phyloP scores from a whole-genome alignment of 2,888 invertebrate genomes.

The Laothoe populi region DNA sequence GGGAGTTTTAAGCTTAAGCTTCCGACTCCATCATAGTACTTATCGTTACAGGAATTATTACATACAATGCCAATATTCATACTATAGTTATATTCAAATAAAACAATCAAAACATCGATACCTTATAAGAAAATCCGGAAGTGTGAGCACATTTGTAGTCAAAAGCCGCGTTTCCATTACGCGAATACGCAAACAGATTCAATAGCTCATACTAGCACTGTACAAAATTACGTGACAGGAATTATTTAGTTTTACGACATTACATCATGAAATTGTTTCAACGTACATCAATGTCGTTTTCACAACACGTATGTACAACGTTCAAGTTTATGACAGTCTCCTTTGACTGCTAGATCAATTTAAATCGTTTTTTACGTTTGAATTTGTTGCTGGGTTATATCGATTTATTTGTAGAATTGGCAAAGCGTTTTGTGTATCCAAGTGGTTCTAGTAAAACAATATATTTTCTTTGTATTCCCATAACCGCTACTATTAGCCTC shows the following conservation, averaged over 20 bases:
- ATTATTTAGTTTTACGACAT: constrained; percentile 46
- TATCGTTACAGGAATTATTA: neutral
- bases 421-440: neutral
- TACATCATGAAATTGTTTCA: constrained; percentile 42
- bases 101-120: neutral
- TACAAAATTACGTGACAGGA: constrained; percentile 48
- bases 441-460: too few relatives aligned
- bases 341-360: constrained; percentile 7
- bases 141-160: constrained; percentile 35
- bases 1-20: too few relatives aligned
- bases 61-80: neutral
- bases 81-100: neutral
- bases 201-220: constrained; percentile 46
- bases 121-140: constrained; percentile 36
- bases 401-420: neutral
- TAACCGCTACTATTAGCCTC: too few relatives aligned
- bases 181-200: constrained; percentile 44
- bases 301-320: constrained; percentile 1
- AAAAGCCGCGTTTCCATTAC: constrained; percentile 41
- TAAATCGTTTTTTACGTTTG: constrained; percentile 5
- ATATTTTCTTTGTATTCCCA: too few relatives aligned
- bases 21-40: too few relatives aligned
- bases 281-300: constrained; percentile 20
- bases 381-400: neutral
- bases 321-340: constrained; percentile 1